Base-by-base conservation (phyloP, 64 coral and sea anemone genomes). In the Stichodactyla mertensii region DNA sequence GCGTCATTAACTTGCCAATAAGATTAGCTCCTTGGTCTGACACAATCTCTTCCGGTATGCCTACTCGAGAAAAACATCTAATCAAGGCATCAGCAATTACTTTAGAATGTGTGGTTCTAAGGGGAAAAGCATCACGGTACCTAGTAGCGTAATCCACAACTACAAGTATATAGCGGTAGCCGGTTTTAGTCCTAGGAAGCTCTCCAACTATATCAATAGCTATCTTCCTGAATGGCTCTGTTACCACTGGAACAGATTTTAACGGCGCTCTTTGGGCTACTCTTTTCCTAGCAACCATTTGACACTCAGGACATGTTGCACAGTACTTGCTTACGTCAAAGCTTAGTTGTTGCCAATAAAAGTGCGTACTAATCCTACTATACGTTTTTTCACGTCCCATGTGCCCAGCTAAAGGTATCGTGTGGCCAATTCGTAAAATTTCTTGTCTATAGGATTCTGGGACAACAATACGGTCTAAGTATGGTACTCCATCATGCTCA, bases 121-220 rank as follows among this genome's bases (percentile, higher is more conserved):
- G 14, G 2, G 87, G 86, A 86, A 93, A 79, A 0, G 91, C 91
- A 54, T 93, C 91, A 22, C 87, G 91, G 71, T 88, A 93, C 51
- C 86, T 57, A 0, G 86, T 93, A 4, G 86, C 91, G 80, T 85
- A 89, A 52, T 93, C 91, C 52, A 88, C n/a, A 14, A 93, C 26
- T n/a, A 80, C 86, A 3, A 93, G 54, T 10, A 93, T 86, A 59
- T 93, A 88, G 27, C 55, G 0, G 56, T 88, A 80, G 24, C 87
- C 83, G 1, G 22, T 85, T 12, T 64, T 79, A 31, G 81, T 61
- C 20, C 54, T 24, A 55, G 91, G 86, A 7, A 93, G 28, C 26
- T 71, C 54, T 0, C 91, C 86, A 12, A 93, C 67, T 11, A 93
- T 52, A 26, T 88, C 91, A 0, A 93, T 93, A 10, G 91, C 82